Conservation (phyloP, 2,113 vertebrate genomes). For the Noturus placidus region DNA sequence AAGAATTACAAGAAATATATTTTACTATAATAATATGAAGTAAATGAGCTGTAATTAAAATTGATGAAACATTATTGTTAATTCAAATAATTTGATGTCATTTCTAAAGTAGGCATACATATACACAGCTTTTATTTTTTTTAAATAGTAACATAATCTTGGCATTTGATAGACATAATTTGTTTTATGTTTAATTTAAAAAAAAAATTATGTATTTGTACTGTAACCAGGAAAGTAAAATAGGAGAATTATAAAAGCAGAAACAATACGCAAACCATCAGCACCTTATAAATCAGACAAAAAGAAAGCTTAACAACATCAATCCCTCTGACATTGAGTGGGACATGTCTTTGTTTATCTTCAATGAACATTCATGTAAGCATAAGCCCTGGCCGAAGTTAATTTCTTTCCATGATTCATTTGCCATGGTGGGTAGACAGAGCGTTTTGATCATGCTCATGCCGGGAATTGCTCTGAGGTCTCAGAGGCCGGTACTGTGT, state of each 20-base stretch:
- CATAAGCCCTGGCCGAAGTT: neutral
- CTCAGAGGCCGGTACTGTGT: constrained; percentile 39
- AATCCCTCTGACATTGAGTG: neutral
- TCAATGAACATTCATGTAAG: neutral
- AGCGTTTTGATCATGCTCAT: constrained; percentile 57
- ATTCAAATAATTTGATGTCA: neutral
- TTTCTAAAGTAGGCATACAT: constrained; percentile 13
- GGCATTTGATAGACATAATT: constrained; percentile 14
- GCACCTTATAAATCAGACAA: constrained; percentile 28
- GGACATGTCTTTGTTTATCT: neutral
- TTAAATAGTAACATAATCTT: constrained; percentile 38
- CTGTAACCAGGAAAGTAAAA: neutral
- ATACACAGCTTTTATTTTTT: neutral
- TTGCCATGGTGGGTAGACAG: constrained; percentile 57
- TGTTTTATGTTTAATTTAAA: neutral
- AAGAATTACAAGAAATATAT: neutral
- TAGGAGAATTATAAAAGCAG: neutral
- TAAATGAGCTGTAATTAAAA: neutral
- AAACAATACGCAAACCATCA: neutral
- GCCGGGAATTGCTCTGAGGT: constrained; percentile 53
- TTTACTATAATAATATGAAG: neutral
- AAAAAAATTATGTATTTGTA: neutral
- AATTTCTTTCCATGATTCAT: constrained; percentile 40
- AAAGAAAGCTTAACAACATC: neutral
- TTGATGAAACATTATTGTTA: neutral